A percentile compares a stretch with the other conserved stretches of the same genome.
phyloP scores from a whole-genome alignment of 2,888 invertebrate species.

The Tanypteryx hageni region DNA sequence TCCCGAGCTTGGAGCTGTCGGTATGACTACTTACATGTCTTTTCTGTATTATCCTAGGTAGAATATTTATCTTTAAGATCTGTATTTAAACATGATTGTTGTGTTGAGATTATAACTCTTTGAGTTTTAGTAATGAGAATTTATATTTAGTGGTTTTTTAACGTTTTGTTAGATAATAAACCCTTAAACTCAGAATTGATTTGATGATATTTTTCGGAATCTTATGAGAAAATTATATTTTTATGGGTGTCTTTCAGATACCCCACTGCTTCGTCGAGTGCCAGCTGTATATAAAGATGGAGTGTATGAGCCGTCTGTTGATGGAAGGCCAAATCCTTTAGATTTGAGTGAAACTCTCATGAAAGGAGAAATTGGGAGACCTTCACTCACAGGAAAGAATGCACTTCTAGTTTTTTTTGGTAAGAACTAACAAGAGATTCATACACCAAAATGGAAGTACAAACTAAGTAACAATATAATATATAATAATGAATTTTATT shows the following conservation, averaged over 20 bases:
- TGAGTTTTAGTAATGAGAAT: too few species aligned
- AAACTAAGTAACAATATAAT: too few species aligned
- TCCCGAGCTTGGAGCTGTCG: slow-evolving; percentile 75
- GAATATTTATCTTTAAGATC: not conserved
- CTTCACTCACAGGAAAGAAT: slow-evolving; percentile 77
- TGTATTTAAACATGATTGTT: not conserved
- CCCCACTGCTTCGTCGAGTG: slow-evolving; percentile 77
- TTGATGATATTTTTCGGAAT: not conserved
- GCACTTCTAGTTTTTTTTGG: slow-evolving; percentile 80
- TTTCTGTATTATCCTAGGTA: not conserved
- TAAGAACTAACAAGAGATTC: slow-evolving; percentile 70
- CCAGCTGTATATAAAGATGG: slow-evolving; percentile 79
- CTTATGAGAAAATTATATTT: not conserved
- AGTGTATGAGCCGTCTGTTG: slow-evolving; percentile 77
- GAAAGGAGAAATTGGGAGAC: slow-evolving; percentile 73
- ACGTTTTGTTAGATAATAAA: too few species aligned
- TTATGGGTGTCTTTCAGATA: slow-evolving; percentile 73
- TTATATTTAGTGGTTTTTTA: too few species aligned
- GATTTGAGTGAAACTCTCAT: slow-evolving; percentile 76
- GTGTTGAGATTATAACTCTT: not conserved
- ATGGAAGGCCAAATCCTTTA: slow-evolving; percentile 77
- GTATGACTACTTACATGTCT: slow-evolving; percentile 70
- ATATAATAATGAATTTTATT: slow-evolving; percentile 30
- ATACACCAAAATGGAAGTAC: not conserved
- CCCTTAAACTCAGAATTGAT: not conserved